Conservation (phyloP, 2,888 invertebrate species). For the Tethea ocularis region DNA sequence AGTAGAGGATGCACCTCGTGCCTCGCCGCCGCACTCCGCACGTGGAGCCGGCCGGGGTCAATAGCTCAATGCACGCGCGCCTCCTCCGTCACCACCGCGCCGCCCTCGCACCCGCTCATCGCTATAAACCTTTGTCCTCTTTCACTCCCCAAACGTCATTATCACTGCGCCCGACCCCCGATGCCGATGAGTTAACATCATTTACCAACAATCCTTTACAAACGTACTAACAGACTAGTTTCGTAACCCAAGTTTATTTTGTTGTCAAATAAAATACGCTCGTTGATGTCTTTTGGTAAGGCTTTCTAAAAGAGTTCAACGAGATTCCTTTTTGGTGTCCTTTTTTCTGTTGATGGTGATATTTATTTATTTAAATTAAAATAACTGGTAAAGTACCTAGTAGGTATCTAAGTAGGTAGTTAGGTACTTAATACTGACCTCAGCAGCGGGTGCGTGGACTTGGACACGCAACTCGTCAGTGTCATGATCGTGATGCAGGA, state of each 20-base stretch:
- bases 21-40: conserved; percentile 44
- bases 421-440: conserved; percentile 83
- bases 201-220: conserved; percentile 1
- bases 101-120: conserved; percentile 28
- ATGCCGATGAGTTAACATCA: conserved; percentile 12
- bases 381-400: too few species aligned
- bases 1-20: conserved; percentile 19
- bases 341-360: too few species aligned
- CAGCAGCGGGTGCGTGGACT: conserved; percentile 88
- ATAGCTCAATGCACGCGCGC: conserved; percentile 59
- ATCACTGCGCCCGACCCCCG: background rate
- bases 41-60: conserved; percentile 69
- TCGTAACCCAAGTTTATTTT: background rate
- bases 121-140: conserved; percentile 41
- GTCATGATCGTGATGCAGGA: conserved; percentile 88
- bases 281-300: conserved; percentile 52
- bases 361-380: background rate
- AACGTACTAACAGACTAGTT: background rate
- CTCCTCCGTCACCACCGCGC: conserved; percentile 32
- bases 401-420: background rate
- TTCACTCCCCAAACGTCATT: conserved; percentile 14
- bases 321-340: background rate
- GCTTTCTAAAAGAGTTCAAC: conserved; percentile 14
- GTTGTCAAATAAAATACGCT: background rate
- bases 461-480: conserved; percentile 92